Percentiles rank a stretch among this genome's conserved stretches.
Evolutionary conservation across 2,113 vertebrate genomes (phyloP).

Genomic region (Bos taurus): ARS-UCD2.0 NC_037336.1:44325001-44325500

Average conservation of each 20-base stretch:
- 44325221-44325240: neutral
- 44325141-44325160: neutral
- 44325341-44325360: neutral
- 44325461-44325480: neutral
- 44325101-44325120: neutral
- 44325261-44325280: neutral
- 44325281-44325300: neutral
- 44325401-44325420: neutral
- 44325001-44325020: neutral
- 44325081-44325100: neutral
- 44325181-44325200: neutral
- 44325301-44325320: neutral
- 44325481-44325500: neutral
- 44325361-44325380: neutral
- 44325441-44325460: neutral
- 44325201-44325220: neutral
- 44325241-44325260: neutral
- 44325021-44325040: neutral
- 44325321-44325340: neutral
- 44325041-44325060: neutral
- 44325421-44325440: neutral
- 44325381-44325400: neutral
- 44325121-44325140: accelerated
- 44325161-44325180: neutral
- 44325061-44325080: neutral